Evolutionary conservation across 1,140 invertebrate species (phyloP), one percentile per base, ranked within the genome.

Genomic region (Zophobas morio): DNA sequence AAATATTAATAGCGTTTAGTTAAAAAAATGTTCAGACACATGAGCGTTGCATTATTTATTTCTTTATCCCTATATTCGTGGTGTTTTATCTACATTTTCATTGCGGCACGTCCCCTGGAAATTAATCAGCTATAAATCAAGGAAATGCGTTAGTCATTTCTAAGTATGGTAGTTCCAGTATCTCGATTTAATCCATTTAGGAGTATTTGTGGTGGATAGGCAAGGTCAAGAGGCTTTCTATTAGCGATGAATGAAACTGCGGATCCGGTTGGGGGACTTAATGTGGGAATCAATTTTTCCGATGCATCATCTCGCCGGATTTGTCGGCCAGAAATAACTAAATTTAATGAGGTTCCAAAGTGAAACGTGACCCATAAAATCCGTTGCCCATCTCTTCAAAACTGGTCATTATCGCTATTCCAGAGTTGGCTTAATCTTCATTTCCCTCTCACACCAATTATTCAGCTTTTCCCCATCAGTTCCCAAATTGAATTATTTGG

Each of bases 401-500:
- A 66, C 60, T 66, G 60, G 60, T 66, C 60, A 66, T 66, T 66
- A 66, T 66, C 60, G 37, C 60, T 40, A 66, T 42, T 66, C 33
- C 37, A 40, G 60, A 37, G 37, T 33, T n/a, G 39, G 60, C 60
- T 66, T 66, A 66, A 66, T 66, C 60, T 66, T 66, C 60, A 66
- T 66, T 66, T 66, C 42, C 60, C 60, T 66, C 60, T 66, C 60
- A 66, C 39, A 66, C 36, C 60, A 66, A 66, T 66, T 66, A 66
- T 66, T 66, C 60, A 66, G 60, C 60, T 66, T 66, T 66, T 66
- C 60, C 20, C 60, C 60, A 66, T 66, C 60, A 66, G 36, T 42
- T 66, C 37, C 60, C 42, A 66, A 66, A 66, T 66, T 66, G 60
- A 66, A 66, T 66, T 66, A 66, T 66, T 66, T 66, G 60, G 60